These are phyloP conservation scores for Glossosoma conforme DNA, from an alignment of 1,140 invertebrate genomes.

Conservation along the genomic window DNA sequence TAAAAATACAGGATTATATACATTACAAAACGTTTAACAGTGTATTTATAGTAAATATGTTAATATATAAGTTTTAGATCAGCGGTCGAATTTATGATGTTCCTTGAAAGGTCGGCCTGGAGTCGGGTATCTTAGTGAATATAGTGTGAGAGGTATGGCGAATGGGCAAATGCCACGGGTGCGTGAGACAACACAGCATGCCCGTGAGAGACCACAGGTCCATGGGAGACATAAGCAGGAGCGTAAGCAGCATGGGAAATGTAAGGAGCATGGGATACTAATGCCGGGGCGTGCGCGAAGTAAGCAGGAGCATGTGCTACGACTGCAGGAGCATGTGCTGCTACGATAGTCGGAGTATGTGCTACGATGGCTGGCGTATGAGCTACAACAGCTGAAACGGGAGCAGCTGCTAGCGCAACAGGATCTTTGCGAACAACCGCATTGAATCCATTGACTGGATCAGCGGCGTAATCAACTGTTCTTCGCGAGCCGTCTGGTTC, in stretches of 20 bases:
- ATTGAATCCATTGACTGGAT: constrained; percentile 52
- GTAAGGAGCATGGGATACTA: constrained; percentile 5
- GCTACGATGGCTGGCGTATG: constrained; percentile 20
- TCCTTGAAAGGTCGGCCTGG: too few relatives aligned
- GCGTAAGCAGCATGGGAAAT: constrained; percentile 1
- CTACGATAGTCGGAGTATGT: constrained; percentile 22
- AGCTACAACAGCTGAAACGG: constrained; percentile 38
- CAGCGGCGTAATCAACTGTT: constrained; percentile 54
- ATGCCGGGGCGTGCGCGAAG: constrained; percentile 6
- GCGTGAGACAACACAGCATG: too few relatives aligned
- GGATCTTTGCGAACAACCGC: constrained; percentile 30
- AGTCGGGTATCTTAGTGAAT: too few relatives aligned
- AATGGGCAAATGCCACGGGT: too few relatives aligned
- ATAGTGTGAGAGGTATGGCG: too few relatives aligned
- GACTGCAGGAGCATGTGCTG: constrained; percentile 1
- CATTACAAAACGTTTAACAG: background rate
- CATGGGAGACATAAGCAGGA: background rate
- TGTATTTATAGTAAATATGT: background rate
- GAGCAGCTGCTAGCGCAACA: constrained; percentile 7
- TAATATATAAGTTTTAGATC: background rate
- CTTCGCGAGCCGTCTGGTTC: constrained; percentile 55
- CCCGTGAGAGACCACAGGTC: background rate
- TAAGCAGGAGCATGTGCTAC: constrained; percentile 6
- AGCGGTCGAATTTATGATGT: too few relatives aligned
- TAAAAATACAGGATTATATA: too few relatives aligned